Base-by-base conservation (phyloP, 2,888 invertebrate genomes). In the Limenitis camilla region DNA sequence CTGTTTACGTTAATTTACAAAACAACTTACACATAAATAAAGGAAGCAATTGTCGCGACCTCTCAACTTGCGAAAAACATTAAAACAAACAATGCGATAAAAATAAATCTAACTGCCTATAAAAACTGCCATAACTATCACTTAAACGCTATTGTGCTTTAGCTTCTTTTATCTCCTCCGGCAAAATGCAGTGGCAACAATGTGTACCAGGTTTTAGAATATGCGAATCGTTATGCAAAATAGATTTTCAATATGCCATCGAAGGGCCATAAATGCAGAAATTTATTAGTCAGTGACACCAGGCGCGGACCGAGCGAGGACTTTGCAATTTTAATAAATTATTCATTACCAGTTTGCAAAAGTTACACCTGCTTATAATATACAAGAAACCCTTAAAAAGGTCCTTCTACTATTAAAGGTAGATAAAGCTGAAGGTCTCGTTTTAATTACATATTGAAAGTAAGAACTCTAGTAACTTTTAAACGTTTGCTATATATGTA, bases 51-150 rank as follows among this genome's bases (percentile, higher is more conserved):
- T 71, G 76, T 72, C 74, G 68, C 78, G 75, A 81, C 72, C 80
- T 82, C 76, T 78, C 68, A 68, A 76, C 74, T 78, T 72, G 81
- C 80, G 74, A 80, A 83, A 82, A 77, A 73, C 77, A 82, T 82
- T 85, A 84, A 86, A 88, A 87, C 87, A 86, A 88, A 87, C 82
- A 83, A 74, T 78, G 84, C 76, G 75, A 80, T 88, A 84, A 87
- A 88, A 86, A 86, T 88, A 87, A 88, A 88, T 88, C 85, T 86
- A 86, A 87, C 82, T 82, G 83, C 82, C 88, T 76, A 87, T 88
- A 88, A 88, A 88, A 84, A 79, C 70, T 81, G 83, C 83, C 84
- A 87, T 87, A 87, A 88, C 87, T 88, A 88, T 88, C 86, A 87
- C 86, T 87, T 86, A 85, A 80, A 77, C 77, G 78, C 73, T 73